Conservation (phyloP, 2,888 invertebrate genomes). For the Euplexia lucipara region DNA sequence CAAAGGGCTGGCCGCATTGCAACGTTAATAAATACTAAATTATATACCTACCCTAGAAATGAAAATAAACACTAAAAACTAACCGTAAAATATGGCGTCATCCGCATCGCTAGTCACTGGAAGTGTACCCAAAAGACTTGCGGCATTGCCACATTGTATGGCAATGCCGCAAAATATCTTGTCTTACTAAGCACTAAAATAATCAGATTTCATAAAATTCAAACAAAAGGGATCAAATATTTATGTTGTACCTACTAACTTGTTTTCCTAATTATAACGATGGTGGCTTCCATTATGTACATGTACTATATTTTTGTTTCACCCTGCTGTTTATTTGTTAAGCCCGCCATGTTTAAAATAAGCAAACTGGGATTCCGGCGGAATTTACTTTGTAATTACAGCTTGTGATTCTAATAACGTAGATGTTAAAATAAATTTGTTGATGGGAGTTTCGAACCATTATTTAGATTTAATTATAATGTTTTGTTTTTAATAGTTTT, state of each 20-base stretch:
- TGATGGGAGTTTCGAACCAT: background rate
- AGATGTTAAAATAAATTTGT: constrained; percentile 29
- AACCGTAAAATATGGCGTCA: too few species aligned
- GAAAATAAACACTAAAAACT: too few species aligned
- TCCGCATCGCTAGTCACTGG: too few species aligned
- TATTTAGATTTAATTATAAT: constrained; percentile 3
- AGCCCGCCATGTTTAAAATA: constrained; percentile 22
- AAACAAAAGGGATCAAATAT: constrained; percentile 24
- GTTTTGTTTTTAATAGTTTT: background rate
- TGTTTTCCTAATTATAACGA: constrained; percentile 32
- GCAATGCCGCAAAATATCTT: too few species aligned
- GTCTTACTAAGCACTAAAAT: background rate
- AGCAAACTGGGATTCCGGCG: constrained; percentile 17
- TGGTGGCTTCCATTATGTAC: constrained; percentile 15
- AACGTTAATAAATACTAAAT: too few species aligned
- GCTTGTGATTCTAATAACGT: constrained; percentile 35
- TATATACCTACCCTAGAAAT: too few species aligned
- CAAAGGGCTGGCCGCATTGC: too few species aligned
- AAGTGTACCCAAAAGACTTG: too few species aligned
- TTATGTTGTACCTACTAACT: constrained; percentile 8
- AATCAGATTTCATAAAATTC: constrained; percentile 9
- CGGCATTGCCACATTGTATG: too few species aligned
- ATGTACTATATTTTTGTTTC: constrained; percentile 31
- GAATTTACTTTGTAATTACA: constrained; percentile 44
- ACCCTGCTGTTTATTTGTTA: constrained; percentile 39